Evolutionary conservation across 2,113 vertebrate species (phyloP), one percentile per base, ranked within the genome.

Genomic region (Proteles cristata): DNA sequence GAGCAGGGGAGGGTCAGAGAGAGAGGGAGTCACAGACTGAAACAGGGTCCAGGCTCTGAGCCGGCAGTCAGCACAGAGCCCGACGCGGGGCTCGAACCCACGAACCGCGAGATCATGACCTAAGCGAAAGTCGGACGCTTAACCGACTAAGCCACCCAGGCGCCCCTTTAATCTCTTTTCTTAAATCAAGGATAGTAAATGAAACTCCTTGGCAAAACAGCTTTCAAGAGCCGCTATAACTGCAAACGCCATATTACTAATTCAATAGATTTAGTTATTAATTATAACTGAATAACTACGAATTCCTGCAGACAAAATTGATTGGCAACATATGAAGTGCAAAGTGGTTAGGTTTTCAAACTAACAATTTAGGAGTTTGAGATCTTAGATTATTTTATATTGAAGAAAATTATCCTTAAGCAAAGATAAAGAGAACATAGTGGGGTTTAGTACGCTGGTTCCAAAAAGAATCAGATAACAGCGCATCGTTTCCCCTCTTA

Each of bases 131-230:
- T n/a, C n/a, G n/a, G n/a, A n/a, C n/a, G n/a, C n/a, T n/a, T n/a
- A n/a, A n/a, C n/a, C n/a, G n/a, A n/a, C n/a, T n/a, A n/a, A n/a
- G n/a, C n/a, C n/a, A n/a, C n/a, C n/a, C n/a, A n/a, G n/a, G n/a
- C n/a, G n/a, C n/a, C n/a, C n/a, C 31, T 85, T 85, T 90, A 96
- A 66, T 2, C 5, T 91, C 61, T 96, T 96, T 74, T 95, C 39
- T 97, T 96, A 96, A 88, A 94, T 74, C n/a, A 97, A 93, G 97
- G 73, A 95, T 3, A 94, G 74, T 88, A 98, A 98, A 98, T 87
- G 63, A 86, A 98, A 96, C 77, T 28, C 2, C 63, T 95, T 50
- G 94, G 33, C 55, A 96, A 97, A 97, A 94, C 35, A 94, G 96
- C 65, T 96, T 94, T 96, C 97, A 89, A 87, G 96, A 98, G 88